Evolutionary conservation across 2,113 vertebrate genomes (phyloP).

Genomic region (Gracilinanus agilis): DNA sequence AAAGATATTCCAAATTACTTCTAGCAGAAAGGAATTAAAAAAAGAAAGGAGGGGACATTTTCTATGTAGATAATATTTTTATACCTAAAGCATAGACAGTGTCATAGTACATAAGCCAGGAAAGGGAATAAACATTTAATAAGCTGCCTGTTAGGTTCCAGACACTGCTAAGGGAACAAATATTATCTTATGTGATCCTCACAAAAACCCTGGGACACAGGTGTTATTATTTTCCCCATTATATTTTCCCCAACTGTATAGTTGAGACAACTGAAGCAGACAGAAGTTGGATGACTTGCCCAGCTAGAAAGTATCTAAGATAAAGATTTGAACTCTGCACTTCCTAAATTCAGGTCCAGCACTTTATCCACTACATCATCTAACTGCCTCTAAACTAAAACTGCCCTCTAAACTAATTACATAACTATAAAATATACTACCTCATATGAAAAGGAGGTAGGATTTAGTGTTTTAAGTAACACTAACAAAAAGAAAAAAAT

Average conservation of each 20-base stretch:
- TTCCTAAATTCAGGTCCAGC: background rate
- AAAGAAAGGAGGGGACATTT: background rate
- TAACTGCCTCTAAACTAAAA: background rate
- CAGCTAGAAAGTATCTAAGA: background rate
- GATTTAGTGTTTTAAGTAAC: background rate
- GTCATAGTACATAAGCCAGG: background rate
- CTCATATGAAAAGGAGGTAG: background rate
- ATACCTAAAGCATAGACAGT: background rate
- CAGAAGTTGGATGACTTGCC: background rate
- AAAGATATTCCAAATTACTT: constrained; percentile 58
- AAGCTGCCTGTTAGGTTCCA: background rate
- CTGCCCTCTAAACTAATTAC: background rate
- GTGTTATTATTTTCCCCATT: background rate
- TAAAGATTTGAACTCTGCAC: background rate
- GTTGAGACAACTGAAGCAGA: background rate
- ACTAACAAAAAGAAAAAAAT: background rate
- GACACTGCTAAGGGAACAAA: background rate
- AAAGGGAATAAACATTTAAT: background rate
- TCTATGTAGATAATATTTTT: background rate
- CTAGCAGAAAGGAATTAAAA: constrained; percentile 47
- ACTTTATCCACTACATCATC: background rate
- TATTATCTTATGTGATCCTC: background rate
- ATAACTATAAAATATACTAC: background rate
- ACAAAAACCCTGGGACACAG: background rate
- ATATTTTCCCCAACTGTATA: background rate